Evolutionary conservation across 2,113 vertebrate genomes (phyloP), one percentile per base, ranked within the genome.

Genomic region (Nothoprocta pentlandii): DNA sequence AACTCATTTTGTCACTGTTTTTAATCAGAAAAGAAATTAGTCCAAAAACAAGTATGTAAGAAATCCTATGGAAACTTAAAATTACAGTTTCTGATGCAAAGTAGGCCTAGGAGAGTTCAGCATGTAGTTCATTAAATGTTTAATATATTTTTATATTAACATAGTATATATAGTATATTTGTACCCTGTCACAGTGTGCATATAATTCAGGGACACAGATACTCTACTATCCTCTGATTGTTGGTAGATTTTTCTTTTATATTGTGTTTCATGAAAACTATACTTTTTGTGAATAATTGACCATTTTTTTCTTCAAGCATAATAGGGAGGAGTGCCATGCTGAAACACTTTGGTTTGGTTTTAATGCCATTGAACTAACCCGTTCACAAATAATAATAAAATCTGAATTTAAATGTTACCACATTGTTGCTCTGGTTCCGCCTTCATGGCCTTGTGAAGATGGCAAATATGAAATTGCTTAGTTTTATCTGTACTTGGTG

Each of bases 111-210:
- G 30, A 80, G 39, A 86, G 12, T 87, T 92, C 34, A 36, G n/a
- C 75, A 10, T n/a, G 23, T 32, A 68, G 22, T 61, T 89, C 36
- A 91, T 79, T 92, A 82, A 89, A 58, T 10, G 25, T 56, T 92
- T 68, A 85, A 30, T 94, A 73, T 96, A 95, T 95, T 95, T 96
- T 97, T 96, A 80, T 90, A 95, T 61, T 63, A 91, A 69, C 7
- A 23, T 61, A 58, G 19, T 85, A 53, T 49, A 51, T 34, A 39
- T 39, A 39, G 36, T 39, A 39, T 39, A 39, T 39, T 64, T 69
- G 23, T 74, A 71, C 79, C 46, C 66, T 87, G 20, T 90, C 46
- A 91, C 28, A 58, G 8, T 46, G 23, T 76, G 41, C 67, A 30
- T 90, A 78, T 70, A 62, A 71, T 92, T 95, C 78, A 86, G 77